Evolutionary conservation across 2,888 invertebrate species (phyloP).

Genomic region (Sinopyrophorus schimmeli): DNA sequence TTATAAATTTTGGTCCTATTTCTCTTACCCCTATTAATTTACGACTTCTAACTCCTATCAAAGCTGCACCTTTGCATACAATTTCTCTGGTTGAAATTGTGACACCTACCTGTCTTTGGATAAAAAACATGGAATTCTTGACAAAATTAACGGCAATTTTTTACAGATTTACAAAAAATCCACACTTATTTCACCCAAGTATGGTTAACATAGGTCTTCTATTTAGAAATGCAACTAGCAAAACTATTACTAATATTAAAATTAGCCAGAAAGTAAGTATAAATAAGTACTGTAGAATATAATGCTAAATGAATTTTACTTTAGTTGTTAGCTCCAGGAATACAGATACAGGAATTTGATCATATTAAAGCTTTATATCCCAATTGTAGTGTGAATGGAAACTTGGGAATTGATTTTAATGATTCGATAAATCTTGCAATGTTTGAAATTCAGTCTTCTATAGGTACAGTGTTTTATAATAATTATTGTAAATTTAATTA

Average conservation of each 20-base stretch:
- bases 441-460: constrained; percentile 72
- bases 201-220: constrained; percentile 83
- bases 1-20: too few species aligned
- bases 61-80: too few species aligned
- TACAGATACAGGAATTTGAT: constrained; percentile 75
- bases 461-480: constrained; percentile 52
- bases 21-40: too few species aligned
- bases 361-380: constrained; percentile 67
- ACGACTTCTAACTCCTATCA: too few species aligned
- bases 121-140: too few species aligned
- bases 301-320: constrained; percentile 44
- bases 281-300: constrained; percentile 1
- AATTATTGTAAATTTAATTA: constrained; percentile 4
- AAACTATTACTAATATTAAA: constrained; percentile 68
- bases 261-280: constrained; percentile 71
- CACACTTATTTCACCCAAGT: constrained; percentile 77
- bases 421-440: constrained; percentile 88
- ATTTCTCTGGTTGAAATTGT: too few species aligned
- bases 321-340: constrained; percentile 69
- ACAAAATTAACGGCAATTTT: too few species aligned
- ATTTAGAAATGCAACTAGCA: constrained; percentile 72
- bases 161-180: constrained; percentile 75
- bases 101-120: too few species aligned
- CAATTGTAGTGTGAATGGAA: constrained; percentile 66
- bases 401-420: constrained; percentile 88